Evolutionary conservation across 2,797 vertebrate species (phyloP).

Genomic region (Coreius guichenoti): DNA sequence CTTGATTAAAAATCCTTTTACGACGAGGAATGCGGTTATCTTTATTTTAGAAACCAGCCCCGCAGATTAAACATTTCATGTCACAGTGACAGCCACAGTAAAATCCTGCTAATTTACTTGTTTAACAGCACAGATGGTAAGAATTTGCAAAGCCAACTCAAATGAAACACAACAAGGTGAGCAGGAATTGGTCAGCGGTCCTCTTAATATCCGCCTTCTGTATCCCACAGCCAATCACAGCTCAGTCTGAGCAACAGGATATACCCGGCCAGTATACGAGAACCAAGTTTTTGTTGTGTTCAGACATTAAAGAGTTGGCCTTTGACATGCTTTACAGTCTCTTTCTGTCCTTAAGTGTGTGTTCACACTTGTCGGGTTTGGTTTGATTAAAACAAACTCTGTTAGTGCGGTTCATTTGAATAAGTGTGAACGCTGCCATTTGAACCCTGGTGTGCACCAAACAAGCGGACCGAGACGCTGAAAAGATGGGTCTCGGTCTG

Average conservation of each 20-base stretch:
- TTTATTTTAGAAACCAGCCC: not conserved
- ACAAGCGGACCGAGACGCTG: not conserved
- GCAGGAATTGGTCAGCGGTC: not conserved
- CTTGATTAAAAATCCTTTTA: slow-evolving; percentile 33
- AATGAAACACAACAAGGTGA: slow-evolving; percentile 14
- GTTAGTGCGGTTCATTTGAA: not conserved
- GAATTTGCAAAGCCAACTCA: not conserved
- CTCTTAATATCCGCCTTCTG: not conserved
- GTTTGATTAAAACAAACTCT: not conserved
- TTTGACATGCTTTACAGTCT: not conserved
- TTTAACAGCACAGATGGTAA: slow-evolving; percentile 25
- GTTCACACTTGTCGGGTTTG: not conserved
- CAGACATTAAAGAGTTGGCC: not conserved
- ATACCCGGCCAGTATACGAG: not conserved
- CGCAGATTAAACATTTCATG: slow-evolving; percentile 13
- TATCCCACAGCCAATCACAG: slow-evolving; percentile 27
- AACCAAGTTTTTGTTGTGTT: not conserved
- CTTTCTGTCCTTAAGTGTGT: not conserved
- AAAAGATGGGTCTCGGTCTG: not conserved
- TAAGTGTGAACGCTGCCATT: not conserved
- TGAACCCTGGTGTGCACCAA: not conserved
- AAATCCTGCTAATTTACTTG: slow-evolving; percentile 19
- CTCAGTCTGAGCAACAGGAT: slow-evolving; percentile 1
- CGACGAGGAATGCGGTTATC: too few relatives aligned
- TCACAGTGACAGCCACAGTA: slow-evolving; percentile 7